These are phyloP conservation scores for Gallinago media DNA, from an alignment of 2,113 vertebrate genomes.

Conservation along the genomic window DNA sequence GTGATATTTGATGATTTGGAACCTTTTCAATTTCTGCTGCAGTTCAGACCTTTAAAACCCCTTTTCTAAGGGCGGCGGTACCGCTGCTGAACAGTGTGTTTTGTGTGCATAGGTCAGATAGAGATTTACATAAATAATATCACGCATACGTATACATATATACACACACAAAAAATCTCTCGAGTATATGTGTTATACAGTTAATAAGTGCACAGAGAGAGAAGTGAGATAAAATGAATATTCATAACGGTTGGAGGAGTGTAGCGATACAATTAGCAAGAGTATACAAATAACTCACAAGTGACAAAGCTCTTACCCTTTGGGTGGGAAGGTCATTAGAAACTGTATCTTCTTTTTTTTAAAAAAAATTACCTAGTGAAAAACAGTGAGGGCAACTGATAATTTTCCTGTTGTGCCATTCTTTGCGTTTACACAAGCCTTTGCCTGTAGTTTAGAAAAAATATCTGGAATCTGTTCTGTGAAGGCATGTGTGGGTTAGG, in stretches of 20 bases:
- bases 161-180: neutral
- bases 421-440: neutral
- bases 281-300: constrained; percentile 56
- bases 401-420: neutral
- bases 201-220: constrained; percentile 48
- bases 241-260: constrained; percentile 47
- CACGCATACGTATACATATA: neutral
- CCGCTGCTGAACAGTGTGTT: neutral
- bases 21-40: neutral
- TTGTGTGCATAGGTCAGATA: neutral
- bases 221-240: constrained; percentile 64
- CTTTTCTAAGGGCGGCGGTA: neutral
- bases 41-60: neutral
- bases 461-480: neutral
- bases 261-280: constrained; percentile 63
- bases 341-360: neutral
- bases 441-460: neutral
- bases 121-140: neutral
- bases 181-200: constrained; percentile 24
- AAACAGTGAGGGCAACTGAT: neutral
- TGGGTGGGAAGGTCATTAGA: constrained; percentile 27
- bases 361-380: neutral
- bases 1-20: constrained; percentile 40
- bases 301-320: constrained; percentile 49
- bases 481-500: accelerated